Percentiles rank a stretch among this genome's conserved stretches.
Evolutionary conservation across 2,888 invertebrate genomes (phyloP).

Genomic region (Lepidochrysops patricia): DNA sequence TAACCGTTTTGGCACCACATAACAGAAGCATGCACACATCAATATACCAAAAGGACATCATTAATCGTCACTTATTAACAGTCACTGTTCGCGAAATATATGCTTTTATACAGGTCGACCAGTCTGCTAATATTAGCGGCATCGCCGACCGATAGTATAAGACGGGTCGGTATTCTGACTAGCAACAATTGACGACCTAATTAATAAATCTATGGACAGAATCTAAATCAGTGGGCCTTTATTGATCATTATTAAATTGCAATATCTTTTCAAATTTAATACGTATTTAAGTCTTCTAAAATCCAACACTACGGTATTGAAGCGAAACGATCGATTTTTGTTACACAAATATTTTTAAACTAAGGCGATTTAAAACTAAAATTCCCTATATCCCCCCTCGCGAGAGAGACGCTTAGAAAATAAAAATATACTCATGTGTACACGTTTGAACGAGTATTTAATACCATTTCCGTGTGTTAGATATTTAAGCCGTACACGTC

Average conservation of each 20-base stretch:
- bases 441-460: not conserved
- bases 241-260: not conserved
- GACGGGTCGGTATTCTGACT: not conserved
- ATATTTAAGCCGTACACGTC: not conserved
- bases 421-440: constrained; percentile 1
- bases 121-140: too few relatives aligned
- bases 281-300: not conserved
- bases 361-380: constrained; percentile 2
- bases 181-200: not conserved
- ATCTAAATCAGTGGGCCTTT: not conserved
- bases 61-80: not conserved
- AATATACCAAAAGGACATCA: not conserved
- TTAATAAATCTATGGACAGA: not conserved
- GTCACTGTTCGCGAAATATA: not conserved
- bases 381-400: not conserved
- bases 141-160: too few relatives aligned
- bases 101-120: not conserved
- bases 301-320: not conserved
- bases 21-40: not conserved
- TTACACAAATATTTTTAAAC: not conserved
- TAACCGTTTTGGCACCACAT: not conserved
- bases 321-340: not conserved
- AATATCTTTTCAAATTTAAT: not conserved
- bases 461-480: not conserved
- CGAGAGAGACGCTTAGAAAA: not conserved